Base-by-base conservation (phyloP, 1,140 invertebrate species). In the Ephestia elutella region DNA sequence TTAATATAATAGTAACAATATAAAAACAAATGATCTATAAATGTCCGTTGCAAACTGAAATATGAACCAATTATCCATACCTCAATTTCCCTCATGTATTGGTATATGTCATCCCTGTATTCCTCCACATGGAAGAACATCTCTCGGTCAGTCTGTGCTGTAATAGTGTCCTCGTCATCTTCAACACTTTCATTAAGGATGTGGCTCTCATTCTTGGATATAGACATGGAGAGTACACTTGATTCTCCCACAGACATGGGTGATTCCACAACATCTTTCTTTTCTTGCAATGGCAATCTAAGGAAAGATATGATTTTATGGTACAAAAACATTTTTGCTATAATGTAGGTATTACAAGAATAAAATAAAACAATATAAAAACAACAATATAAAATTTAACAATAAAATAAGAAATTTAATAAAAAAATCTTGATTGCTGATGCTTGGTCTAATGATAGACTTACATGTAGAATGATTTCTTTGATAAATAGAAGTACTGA, bases 51-150 rank as follows among this genome's bases (percentile, higher is more conserved):
- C n/a, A n/a, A n/a, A n/a, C n/a, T n/a, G n/a, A 35, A 35, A 35
- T 5, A 35, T 35, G 4, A 35, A 35, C 9, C 32, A 35, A 35
- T 7, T 25, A 25, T 25, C 2, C 7, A 7, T 89, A 95, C 94
- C 92, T 97, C 96, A 72, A 94, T 91, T 62, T 91, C 86, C 67
- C 91, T 90, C 84, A 97, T 91, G 86, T 97, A 96, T 61, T 92
- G 87, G 80, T 96, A 96, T 66, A 97, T 96, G 64, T 96, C 94
- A 61, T 93, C 91, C 63, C 94, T 91, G 86, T 97, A 97, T 75
- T 96, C 93, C 57, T 91, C 92, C 65, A 93, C 90, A 80, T 93
- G 92, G 80, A 92, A 93, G 70, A 93, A 92, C 77, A 90, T 80
- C 55, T 89, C 87, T 38, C 82, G 62, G 38, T 87, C 76, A 21